phyloP scores from a whole-genome alignment of 2,888 invertebrate species.

The Automeris io region DNA sequence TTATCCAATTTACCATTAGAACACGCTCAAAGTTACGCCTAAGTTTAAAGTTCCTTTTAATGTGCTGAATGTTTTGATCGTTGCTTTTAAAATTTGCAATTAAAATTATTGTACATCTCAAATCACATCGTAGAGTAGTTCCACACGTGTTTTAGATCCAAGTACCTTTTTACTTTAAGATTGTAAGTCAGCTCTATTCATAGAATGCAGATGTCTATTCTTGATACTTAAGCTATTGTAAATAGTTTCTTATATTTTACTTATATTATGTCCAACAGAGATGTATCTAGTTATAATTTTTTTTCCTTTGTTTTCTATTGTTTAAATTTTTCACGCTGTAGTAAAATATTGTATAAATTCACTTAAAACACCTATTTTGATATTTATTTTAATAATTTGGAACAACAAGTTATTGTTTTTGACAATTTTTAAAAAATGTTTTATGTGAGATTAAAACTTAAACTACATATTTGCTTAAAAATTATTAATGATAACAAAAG shows the following conservation, averaged over 20 bases:
- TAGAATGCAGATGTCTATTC: slow-evolving; percentile 51
- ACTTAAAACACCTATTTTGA: no score
- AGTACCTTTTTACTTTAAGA: slow-evolving; percentile 32
- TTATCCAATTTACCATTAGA: slow-evolving; percentile 81
- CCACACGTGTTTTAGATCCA: slow-evolving; percentile 20
- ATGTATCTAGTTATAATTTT: background rate
- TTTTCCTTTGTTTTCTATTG: background rate
- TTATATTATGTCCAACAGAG: slow-evolving; percentile 3
- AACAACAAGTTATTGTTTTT: no score
- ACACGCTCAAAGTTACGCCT: slow-evolving; percentile 81
- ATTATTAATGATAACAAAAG: no score
- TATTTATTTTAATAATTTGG: no score
- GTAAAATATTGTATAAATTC: no score
- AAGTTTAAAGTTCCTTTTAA: slow-evolving; percentile 47
- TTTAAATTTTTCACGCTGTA: no score
- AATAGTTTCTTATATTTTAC: slow-evolving; percentile 43
- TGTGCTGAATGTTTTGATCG: slow-evolving; percentile 7
- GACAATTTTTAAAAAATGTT: background rate
- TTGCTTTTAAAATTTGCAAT: background rate
- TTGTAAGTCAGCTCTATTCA: slow-evolving; percentile 39
- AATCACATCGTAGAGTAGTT: slow-evolving; percentile 7
- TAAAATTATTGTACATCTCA: slow-evolving; percentile 7
- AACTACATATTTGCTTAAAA: slow-evolving; percentile 4
- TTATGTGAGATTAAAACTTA: background rate
- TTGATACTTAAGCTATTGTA: slow-evolving; percentile 70